phyloP scores from a whole-genome alignment of 2,113 vertebrate genomes.

The Anguilla japonica region DNA sequence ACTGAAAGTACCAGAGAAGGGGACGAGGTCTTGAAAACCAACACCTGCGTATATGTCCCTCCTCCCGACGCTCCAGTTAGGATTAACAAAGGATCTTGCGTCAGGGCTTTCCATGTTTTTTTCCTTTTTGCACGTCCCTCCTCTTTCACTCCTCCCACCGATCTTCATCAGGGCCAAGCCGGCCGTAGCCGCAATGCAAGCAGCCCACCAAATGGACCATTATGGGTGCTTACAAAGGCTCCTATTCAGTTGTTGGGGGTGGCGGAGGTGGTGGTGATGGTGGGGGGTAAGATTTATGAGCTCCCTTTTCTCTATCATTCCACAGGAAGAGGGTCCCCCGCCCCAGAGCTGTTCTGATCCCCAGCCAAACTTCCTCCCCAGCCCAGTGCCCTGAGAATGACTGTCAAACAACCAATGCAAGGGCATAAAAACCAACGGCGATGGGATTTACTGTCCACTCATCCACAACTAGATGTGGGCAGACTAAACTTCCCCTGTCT shows the following conservation, averaged over 20 bases:
- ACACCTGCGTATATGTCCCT: not conserved
- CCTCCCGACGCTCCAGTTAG: constrained; percentile 7
- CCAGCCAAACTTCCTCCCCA: not conserved
- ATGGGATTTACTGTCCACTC: constrained; percentile 44
- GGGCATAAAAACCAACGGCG: constrained; percentile 12
- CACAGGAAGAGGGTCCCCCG: not conserved
- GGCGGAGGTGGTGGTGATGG: not conserved
- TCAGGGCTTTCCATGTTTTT: constrained; percentile 30
- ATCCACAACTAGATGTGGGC: not conserved
- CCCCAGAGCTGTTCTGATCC: not conserved
- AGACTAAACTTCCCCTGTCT: not conserved
- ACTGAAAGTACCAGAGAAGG: not conserved
- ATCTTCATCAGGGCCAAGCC: not conserved
- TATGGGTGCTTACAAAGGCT: constrained; percentile 46
- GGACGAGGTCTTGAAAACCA: not conserved
- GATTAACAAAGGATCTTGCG: constrained; percentile 20
- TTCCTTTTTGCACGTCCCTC: not conserved
- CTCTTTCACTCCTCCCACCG: not conserved
- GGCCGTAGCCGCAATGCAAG: constrained; percentile 42
- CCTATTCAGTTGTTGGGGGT: constrained; percentile 40
- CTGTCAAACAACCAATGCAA: not conserved
- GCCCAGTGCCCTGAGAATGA: not conserved
- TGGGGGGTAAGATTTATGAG: not conserved
- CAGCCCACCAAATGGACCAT: constrained; percentile 40
- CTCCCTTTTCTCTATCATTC: not conserved